Evolutionary conservation across 1,140 invertebrate species (phyloP).

Genomic region (Neodiprion lecontei): DNA sequence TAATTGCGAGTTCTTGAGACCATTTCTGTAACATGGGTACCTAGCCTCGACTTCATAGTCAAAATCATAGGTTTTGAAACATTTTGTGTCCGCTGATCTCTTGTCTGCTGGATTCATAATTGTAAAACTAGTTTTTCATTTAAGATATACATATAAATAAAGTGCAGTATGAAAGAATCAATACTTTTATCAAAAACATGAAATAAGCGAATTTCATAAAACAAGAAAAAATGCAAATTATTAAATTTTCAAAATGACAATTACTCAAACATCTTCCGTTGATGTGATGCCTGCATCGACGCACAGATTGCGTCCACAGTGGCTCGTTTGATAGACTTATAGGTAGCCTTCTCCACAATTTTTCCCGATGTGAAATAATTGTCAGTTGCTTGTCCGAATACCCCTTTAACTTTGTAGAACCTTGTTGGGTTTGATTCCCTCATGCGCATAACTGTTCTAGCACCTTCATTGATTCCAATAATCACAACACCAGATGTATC

Average conservation of each 20-base stretch:
- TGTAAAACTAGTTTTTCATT: conserved; percentile 23
- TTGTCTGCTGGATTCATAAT: too few species aligned
- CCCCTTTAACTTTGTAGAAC: conserved; percentile 79
- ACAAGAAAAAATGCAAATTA: conserved; percentile 12
- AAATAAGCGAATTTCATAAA: conserved; percentile 15
- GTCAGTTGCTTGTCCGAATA: conserved; percentile 81
- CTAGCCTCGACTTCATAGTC: too few species aligned
- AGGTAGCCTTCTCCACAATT: conserved; percentile 76
- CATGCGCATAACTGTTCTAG: conserved; percentile 62
- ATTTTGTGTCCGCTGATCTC: too few species aligned
- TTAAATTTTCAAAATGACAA: conserved; percentile 42
- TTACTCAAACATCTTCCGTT: conserved; percentile 84
- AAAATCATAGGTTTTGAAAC: too few species aligned
- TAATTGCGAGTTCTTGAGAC: too few species aligned
- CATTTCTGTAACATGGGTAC: too few species aligned
- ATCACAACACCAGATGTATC: conserved; percentile 79
- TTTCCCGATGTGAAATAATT: conserved; percentile 76
- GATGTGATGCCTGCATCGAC: conserved; percentile 81
- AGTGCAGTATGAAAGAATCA: conserved; percentile 17
- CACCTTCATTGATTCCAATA: conserved; percentile 75
- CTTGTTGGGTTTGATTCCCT: conserved; percentile 65
- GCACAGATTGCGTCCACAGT: conserved; percentile 76
- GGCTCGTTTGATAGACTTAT: conserved; percentile 69
- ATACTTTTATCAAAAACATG: neutral
- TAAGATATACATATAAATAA: conserved; percentile 1